phyloP scores from a whole-genome alignment of 2,113 vertebrate genomes.

The Oryzias celebensis region DNA sequence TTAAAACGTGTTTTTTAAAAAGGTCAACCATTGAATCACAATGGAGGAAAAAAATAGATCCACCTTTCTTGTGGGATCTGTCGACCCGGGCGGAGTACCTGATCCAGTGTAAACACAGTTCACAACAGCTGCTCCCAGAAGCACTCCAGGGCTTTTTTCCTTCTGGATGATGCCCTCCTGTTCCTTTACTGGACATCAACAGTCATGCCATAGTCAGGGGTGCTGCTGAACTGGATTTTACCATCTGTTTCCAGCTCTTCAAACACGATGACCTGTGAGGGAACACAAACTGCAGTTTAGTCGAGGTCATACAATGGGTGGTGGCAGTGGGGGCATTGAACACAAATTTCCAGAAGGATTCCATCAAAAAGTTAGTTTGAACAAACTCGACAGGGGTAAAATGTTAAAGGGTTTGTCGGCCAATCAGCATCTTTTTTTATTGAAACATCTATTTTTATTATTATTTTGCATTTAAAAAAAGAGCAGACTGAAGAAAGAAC shows the following conservation, averaged over 20 bases:
- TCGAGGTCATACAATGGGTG: conserved; percentile 18
- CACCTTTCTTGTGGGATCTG: conserved; percentile 13
- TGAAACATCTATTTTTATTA: too few relatives aligned
- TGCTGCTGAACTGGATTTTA: conserved; percentile 79
- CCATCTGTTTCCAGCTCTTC: conserved; percentile 84
- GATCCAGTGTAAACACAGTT: not conserved
- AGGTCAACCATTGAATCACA: too few relatives aligned
- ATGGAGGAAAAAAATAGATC: not conserved
- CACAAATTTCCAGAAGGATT: too few relatives aligned
- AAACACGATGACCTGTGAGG: conserved; percentile 83
- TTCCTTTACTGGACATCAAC: conserved; percentile 56
- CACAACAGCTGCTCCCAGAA: not conserved
- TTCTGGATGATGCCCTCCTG: not conserved
- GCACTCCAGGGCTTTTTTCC: not conserved
- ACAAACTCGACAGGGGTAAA: too few relatives aligned
- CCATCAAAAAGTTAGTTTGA: too few relatives aligned
- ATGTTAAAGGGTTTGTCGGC: not conserved
- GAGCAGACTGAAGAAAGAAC: too few relatives aligned
- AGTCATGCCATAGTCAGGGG: conserved; percentile 79
- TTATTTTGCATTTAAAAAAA: too few relatives aligned
- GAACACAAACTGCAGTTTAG: conserved; percentile 16
- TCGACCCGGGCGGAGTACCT: rapidly evolving
- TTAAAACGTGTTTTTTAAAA: too few relatives aligned
- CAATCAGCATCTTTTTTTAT: too few relatives aligned
- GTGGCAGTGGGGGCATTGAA: too few relatives aligned